Evolutionary conservation across 2,888 invertebrate genomes (phyloP), one percentile per base, ranked within the genome.

Genomic region (Limnephilus lunatus): DNA sequence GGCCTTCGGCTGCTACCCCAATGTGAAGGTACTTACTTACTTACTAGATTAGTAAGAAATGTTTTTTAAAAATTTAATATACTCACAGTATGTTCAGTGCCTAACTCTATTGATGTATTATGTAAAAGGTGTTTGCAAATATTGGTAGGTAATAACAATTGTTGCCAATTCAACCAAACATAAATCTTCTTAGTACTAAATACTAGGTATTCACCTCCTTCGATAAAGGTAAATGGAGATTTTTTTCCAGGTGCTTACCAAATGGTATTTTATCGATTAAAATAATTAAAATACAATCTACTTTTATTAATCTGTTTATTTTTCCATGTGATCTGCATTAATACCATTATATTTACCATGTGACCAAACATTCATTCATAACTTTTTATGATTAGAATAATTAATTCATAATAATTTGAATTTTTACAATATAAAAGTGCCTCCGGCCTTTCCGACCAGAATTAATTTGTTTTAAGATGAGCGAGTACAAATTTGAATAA

Each of bases 391-490:
- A 68, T 48, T 48, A 35, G 68, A 68, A 68, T 68, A 53, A 68
- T 87, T 87, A 68, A 87, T 87, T 68, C 68, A 80, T 89, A 89
- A 89, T 80, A 89, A 81, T 80, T 89, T 80, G 80, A 89, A 89
- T 89, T 80, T 35, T 68, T 35, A 89, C 88, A 89, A 89, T 89
- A 89, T 81, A 80, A 89, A 32, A 89, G 35, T 25, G 88, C 88
- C 80, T 89, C 25, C 80, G 80, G 80, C 80, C 81, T 35, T 39
- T n/a, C 80, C 31, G 32, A 89, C 80, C n/a, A 68, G 88, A 89
- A 89, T 89, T 80, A 89, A 89, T 89, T 89, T 89, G 80, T 35
- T 89, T 87, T 89, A 80, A 89, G 88, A 89, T 89, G 88, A 89
- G 88, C 32, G 81, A 89, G 80, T 89, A 80, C 88, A 89, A 19